Conservation (phyloP, 2,797 vertebrate species). For the Heteromormyrus szaboi region DNA sequence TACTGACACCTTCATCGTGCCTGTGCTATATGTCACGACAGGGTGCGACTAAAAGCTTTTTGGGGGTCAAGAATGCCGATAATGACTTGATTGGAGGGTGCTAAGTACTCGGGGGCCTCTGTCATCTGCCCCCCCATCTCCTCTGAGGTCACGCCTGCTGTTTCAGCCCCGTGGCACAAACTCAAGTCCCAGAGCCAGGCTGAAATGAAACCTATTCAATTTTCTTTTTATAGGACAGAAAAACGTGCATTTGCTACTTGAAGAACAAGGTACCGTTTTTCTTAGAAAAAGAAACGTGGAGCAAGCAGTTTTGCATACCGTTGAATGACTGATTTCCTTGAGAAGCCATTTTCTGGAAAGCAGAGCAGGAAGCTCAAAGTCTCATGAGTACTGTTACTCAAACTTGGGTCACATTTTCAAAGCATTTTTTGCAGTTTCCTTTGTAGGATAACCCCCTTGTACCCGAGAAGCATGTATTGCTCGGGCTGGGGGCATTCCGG, state of each 20-base stretch:
- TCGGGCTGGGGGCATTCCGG: background rate
- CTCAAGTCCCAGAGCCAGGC: background rate
- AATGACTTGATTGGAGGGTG: background rate
- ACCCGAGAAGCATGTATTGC: background rate
- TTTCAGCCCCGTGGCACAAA: background rate
- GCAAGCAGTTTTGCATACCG: background rate
- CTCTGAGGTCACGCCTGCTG: background rate
- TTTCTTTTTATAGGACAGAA: background rate
- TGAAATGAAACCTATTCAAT: background rate
- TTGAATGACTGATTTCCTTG: background rate
- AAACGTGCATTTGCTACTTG: background rate
- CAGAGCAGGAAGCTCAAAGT: background rate
- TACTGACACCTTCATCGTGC: background rate
- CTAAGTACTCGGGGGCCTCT: background rate
- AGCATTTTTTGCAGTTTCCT: background rate
- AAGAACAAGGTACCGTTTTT: background rate
- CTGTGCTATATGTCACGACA: background rate
- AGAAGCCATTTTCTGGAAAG: background rate
- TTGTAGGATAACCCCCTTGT: background rate
- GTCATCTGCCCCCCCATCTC: background rate
- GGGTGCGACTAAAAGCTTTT: background rate
- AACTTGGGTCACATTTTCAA: background rate
- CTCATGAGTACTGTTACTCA: background rate
- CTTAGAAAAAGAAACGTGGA: background rate
- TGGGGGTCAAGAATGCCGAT: background rate